These are phyloP conservation scores for Caenorhabditis uteleia DNA, from an alignment of 2,888 invertebrate species.

Conservation along the genomic window DNA sequence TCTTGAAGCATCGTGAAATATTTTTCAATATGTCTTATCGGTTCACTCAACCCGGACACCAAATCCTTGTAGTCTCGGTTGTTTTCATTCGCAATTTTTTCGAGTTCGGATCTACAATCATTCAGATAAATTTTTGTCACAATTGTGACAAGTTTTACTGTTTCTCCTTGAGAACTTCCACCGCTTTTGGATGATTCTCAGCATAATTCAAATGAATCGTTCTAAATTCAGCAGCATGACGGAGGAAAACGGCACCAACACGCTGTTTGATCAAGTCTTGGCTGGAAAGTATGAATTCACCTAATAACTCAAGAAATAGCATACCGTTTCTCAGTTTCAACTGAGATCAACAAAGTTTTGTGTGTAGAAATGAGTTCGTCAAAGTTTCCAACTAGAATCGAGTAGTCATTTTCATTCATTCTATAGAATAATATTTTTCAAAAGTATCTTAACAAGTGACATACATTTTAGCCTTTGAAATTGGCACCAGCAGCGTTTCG, in stretches of 20 bases:
- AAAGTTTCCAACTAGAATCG: conserved; percentile 85
- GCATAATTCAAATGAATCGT: conserved; percentile 87
- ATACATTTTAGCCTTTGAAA: conserved; percentile 33
- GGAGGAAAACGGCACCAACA: conserved; percentile 88
- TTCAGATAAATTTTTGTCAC: background rate
- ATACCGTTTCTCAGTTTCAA: conserved; percentile 27
- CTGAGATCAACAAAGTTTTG: conserved; percentile 77
- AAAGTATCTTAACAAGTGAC: conserved; percentile 4
- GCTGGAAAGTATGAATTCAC: conserved; percentile 45
- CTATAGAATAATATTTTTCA: conserved; percentile 20
- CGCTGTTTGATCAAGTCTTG: conserved; percentile 77
- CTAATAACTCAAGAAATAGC: conserved; percentile 3
- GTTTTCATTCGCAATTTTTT: conserved; percentile 14
- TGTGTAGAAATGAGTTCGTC: conserved; percentile 86
- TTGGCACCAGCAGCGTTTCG: conserved; percentile 33
- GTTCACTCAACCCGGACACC: conserved; percentile 90
- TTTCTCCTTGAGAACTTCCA: conserved; percentile 88
- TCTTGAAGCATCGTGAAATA: conserved; percentile 87
- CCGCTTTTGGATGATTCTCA: conserved; percentile 90
- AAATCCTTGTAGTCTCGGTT: conserved; percentile 76
- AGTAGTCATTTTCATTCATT: conserved; percentile 73
- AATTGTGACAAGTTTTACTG: conserved; percentile 75
- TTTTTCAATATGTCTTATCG: conserved; percentile 91
- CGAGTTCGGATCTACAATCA: conserved; percentile 20
- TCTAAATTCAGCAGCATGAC: conserved; percentile 76